These are phyloP conservation scores for Leptoclinus maculatus DNA, from an alignment of 2,797 vertebrate species.

Conservation along the genomic window DNA sequence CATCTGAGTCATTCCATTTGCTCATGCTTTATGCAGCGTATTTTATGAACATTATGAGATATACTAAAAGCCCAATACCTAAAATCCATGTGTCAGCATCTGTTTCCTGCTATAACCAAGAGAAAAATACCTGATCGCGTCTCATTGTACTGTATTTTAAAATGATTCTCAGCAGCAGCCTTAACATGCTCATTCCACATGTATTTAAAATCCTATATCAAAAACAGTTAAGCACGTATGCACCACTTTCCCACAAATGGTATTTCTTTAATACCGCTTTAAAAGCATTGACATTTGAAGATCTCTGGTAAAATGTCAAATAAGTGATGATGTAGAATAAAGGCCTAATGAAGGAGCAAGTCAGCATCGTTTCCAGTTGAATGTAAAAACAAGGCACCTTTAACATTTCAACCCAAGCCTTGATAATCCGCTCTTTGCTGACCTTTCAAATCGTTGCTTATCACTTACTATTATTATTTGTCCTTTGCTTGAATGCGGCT, in stretches of 20 bases:
- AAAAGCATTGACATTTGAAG: conserved; percentile 70
- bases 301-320: conserved; percentile 68
- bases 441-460: conserved; percentile 56
- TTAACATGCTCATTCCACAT: neutral
- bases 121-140: neutral
- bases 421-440: conserved; percentile 37
- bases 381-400: conserved; percentile 59
- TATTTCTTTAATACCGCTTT: conserved; percentile 32
- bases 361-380: conserved; percentile 41
- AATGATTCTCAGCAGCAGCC: neutral
- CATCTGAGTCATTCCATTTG: conserved; percentile 27
- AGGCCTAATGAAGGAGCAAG: conserved; percentile 38
- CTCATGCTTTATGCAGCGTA: neutral
- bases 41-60: conserved; percentile 5
- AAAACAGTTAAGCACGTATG: conserved; percentile 8
- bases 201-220: conserved; percentile 17
- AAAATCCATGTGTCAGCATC: neutral
- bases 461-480: conserved; percentile 65
- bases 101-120: neutral
- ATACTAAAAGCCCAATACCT: neutral
- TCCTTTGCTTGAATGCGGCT: conserved; percentile 49
- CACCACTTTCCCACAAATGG: conserved; percentile 10
- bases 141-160: neutral
- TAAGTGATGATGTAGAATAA: conserved; percentile 41
- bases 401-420: conserved; percentile 65